Conservation (phyloP, 2,888 invertebrate species). For the Lepidochrysops patricia region DNA sequence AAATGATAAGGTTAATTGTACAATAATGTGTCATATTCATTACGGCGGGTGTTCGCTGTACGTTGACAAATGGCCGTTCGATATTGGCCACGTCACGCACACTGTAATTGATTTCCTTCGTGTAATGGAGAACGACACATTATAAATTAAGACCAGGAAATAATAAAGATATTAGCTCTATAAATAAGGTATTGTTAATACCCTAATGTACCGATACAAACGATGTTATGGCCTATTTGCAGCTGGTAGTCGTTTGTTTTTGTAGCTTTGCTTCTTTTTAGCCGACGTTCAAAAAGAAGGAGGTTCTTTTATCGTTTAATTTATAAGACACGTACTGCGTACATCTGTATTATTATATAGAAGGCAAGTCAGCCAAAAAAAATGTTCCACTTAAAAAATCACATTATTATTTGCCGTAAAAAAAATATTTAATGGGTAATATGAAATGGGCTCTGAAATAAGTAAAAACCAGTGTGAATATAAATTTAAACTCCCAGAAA, state of each 20-base stretch:
- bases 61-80: slow-evolving; percentile 51
- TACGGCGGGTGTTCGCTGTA: slow-evolving; percentile 40
- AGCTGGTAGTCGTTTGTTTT: not conserved
- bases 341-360: no score
- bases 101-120: slow-evolving; percentile 47
- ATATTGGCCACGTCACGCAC: slow-evolving; percentile 50
- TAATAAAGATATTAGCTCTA: slow-evolving; percentile 13
- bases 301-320: no score
- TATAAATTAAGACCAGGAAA: slow-evolving; percentile 18
- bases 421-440: no score
- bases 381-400: no score
- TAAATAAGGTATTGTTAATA: slow-evolving; percentile 12
- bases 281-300: not conserved
- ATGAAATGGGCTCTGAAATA: no score
- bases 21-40: slow-evolving; percentile 40
- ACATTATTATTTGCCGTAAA: no score
- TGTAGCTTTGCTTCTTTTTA: not conserved
- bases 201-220: slow-evolving; percentile 7
- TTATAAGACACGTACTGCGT: no score
- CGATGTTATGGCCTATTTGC: slow-evolving; percentile 25
- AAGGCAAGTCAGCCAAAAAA: no score
- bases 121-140: slow-evolving; percentile 32
- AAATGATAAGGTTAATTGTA: slow-evolving; percentile 23
- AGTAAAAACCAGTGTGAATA: not conserved
- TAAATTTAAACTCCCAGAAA: not conserved